Percentiles rank a stretch among this genome's conserved stretches.
Conservation (phyloP, 2,113 vertebrate genomes). For the Gobio gobio region DNA sequence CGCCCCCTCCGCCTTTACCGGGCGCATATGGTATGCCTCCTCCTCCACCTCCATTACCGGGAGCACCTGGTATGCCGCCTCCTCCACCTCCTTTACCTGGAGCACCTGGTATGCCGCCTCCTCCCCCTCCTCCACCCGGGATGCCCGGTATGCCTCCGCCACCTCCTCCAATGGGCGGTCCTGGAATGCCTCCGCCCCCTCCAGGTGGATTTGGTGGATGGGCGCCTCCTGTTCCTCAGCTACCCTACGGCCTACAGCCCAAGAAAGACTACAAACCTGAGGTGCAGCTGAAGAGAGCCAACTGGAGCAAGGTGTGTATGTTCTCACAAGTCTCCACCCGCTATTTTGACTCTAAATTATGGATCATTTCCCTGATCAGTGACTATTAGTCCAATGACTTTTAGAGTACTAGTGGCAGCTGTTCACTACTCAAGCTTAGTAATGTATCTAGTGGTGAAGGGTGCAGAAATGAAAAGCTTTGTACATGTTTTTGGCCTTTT, state of each 20-base stretch:
- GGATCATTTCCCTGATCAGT: background rate
- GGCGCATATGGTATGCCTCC: slow-evolving; percentile 23
- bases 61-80: slow-evolving; percentile 44
- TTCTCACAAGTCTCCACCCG: background rate
- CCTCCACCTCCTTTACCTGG: slow-evolving; percentile 65
- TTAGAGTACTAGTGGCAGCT: background rate
- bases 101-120: slow-evolving; percentile 43
- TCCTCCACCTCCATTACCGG: slow-evolving; percentile 49
- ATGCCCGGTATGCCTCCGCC: slow-evolving; percentile 47
- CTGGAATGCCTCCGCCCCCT: slow-evolving; percentile 72
- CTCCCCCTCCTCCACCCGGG: slow-evolving; percentile 62
- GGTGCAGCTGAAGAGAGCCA: slow-evolving; percentile 80
- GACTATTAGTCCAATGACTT: background rate
- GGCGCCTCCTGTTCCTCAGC: slow-evolving; percentile 57
- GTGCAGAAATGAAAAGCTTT: background rate
- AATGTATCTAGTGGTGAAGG: no score
- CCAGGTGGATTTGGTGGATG: slow-evolving; percentile 70
- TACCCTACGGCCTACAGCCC: slow-evolving; percentile 81
- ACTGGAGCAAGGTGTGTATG: slow-evolving; percentile 85
- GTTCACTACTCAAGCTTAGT: background rate
- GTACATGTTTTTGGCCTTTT: background rate
- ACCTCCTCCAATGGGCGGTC: slow-evolving; percentile 68
- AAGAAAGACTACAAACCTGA: slow-evolving; percentile 87
- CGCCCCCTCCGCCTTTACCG: slow-evolving; percentile 42
- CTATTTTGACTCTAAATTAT: background rate